These are phyloP conservation scores for Drosophila rellima DNA, from an alignment of 2,888 invertebrate genomes.

Conservation along the genomic window DNA sequence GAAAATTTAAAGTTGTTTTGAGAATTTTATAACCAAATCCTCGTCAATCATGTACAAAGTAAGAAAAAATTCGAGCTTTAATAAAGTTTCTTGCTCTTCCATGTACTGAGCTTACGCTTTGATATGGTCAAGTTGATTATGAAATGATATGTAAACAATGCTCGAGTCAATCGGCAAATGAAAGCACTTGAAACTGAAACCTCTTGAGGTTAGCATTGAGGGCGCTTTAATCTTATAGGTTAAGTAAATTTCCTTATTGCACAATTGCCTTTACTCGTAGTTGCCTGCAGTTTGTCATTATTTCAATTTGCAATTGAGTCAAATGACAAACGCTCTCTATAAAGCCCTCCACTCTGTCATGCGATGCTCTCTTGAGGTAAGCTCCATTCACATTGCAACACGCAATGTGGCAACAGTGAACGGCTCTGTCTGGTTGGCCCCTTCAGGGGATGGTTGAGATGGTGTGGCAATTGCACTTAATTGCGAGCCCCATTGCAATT, in stretches of 20 bases:
- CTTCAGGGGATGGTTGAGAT: neutral
- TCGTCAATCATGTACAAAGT: too few species aligned
- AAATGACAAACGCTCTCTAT: constrained; percentile 69
- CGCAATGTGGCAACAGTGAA: constrained; percentile 38
- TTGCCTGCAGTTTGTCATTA: constrained; percentile 53
- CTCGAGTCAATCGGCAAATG: neutral
- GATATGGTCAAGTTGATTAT: neutral
- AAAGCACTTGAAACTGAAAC: neutral
- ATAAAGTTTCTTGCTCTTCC: neutral
- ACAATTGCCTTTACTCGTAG: constrained; percentile 15
- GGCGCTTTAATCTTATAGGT: constrained; percentile 26
- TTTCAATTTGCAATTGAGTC: constrained; percentile 66
- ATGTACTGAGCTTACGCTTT: neutral
- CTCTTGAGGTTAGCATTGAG: constrained; percentile 12
- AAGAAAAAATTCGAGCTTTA: too few species aligned
- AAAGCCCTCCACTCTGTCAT: constrained; percentile 53
- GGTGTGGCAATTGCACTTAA: constrained; percentile 56
- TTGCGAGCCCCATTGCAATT: constrained; percentile 66
- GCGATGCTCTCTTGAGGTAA: constrained; percentile 36
- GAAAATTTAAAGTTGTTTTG: too few species aligned
- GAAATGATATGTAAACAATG: neutral
- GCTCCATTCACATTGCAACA: constrained; percentile 21
- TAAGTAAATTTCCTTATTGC: constrained; percentile 31
- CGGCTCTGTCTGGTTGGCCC: neutral
- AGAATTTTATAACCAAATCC: too few species aligned